Evolutionary conservation across 2,797 vertebrate species (phyloP), one percentile per base, ranked within the genome.

Genomic region (Tauraco hartlaubi): DNA sequence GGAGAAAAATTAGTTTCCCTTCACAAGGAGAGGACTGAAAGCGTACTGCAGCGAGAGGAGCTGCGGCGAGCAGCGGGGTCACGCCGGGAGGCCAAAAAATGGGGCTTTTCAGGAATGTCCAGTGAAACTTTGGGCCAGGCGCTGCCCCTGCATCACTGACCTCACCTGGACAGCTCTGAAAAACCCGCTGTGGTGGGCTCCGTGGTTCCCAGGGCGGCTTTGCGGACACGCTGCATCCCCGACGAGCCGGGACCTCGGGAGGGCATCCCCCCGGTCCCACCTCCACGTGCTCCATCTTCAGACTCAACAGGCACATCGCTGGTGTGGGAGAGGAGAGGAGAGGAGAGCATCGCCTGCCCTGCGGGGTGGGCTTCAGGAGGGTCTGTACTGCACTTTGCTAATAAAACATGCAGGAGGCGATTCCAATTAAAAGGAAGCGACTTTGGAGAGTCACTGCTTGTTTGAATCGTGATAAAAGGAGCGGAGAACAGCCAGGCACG

Each of bases 401-500:
- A 29, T 3, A 20, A 48, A 76, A 8, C 72, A 3, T 0, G 4
- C 1, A 8, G 81, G 71, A 44, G 8, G 4, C 0, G 4, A 18
- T 51, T 62, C 44, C 33, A 55, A 11, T 5, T n/a, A 54, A 69
- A 61, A 61, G 41, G 56, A 58, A 18, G 39, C 23, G 41, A 63
- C 33, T 54, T 44, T 12, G 44, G 29, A 33, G 61, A 61, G 33
- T 28, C 35, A 2, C 29, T 59, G 52, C 41, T 67, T 9, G 10
- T 48, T 15, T 39, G 71, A 18, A 37, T 11, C 12, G 21, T 15
- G 6, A n/a, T 9, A 37, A 18, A 82, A 54, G 21, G 9, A 17
- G 11, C 0, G 22, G 35, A 37, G 55, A 72, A 18, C 12, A 44
- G 59, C 19, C 69, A 22, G 17, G 37, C 14, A 21, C 1, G 4